Evolutionary conservation across 2,113 vertebrate species (phyloP).

Genomic region (Thalassarche chlororhynchos): DNA sequence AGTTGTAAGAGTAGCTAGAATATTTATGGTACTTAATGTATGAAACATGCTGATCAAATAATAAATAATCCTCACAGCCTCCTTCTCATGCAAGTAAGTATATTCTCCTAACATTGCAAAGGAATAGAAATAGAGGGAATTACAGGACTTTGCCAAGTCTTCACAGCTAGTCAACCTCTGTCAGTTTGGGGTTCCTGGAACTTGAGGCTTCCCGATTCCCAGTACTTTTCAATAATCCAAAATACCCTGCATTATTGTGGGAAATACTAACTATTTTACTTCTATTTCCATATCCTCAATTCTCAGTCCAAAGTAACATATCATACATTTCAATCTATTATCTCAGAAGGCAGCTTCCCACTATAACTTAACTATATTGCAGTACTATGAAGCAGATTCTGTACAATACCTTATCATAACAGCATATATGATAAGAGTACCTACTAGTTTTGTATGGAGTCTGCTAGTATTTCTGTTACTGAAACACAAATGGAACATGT

Average conservation of each 20-base stretch:
- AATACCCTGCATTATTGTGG: not conserved
- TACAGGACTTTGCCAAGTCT: not conserved
- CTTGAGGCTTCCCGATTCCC: fast-evolving
- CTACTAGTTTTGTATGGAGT: not conserved
- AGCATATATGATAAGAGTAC: not conserved
- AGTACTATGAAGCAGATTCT: not conserved
- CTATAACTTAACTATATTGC: not conserved
- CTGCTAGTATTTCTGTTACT: not conserved
- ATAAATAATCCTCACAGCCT: not conserved
- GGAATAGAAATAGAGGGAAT: not conserved
- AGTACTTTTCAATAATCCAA: not conserved
- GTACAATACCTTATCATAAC: not conserved
- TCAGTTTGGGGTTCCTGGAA: not conserved
- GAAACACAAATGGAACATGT: not conserved
- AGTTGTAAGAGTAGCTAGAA: not conserved
- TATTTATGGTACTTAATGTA: not conserved
- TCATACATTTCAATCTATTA: not conserved
- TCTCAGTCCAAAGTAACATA: not conserved
- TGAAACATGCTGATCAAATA: not conserved
- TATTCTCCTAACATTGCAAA: not conserved
- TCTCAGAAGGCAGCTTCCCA: not conserved
- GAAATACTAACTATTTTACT: not conserved
- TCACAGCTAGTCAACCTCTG: not conserved
- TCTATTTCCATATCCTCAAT: not conserved
- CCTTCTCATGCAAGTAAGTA: not conserved